Evolutionary conservation across 2,113 vertebrate species (phyloP), one percentile per base, ranked within the genome.

Genomic region (Ophiodon elongatus): DNA sequence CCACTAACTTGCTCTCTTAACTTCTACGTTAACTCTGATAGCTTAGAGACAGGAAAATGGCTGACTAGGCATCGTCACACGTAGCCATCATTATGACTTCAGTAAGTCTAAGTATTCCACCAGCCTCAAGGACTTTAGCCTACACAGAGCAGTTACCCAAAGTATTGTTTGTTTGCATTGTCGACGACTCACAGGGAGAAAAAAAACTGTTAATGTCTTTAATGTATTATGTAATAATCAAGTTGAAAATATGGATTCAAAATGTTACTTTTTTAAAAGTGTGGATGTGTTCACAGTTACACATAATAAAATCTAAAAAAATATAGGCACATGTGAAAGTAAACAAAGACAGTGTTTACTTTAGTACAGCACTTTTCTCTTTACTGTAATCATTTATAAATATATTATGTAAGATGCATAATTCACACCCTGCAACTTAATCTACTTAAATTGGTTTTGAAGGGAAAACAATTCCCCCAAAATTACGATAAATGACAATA

Each of bases 21-120:
- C 25, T 69, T 60, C 37, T 25, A 59, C 7, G 4, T 59, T 29
- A 82, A 43, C 62, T 77, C 21, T 23, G 23, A 41, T 62, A 45
- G 19, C 33, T 63, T 7, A 62, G 41, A 62, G 9, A 68, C 4
- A 8, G n/a, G 11, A 69, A 90, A 89, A 85, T 80, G 50, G 73
- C 75, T 75, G 83, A 84, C 3, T 4, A 17, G 31, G 13, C 69
- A 59, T 27, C 11, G 25, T 84, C 78, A 29, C 3, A 17, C 19
- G 3, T 66, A 31, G 25, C n/a, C 33, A 10, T 72, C 50, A 79
- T 73, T 68, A 64, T 25, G n/a, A 62, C 15, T 47, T 41, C 29
- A 81, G 71, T 65, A 39, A 50, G 57, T 59, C 35, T 45, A 69
- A 76, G 57, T 74, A 35, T 72, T 69, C 60, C 39, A 11, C 0